Evolutionary conservation across 2,888 invertebrate species (phyloP).

Genomic region (Dryobota labecula): DNA sequence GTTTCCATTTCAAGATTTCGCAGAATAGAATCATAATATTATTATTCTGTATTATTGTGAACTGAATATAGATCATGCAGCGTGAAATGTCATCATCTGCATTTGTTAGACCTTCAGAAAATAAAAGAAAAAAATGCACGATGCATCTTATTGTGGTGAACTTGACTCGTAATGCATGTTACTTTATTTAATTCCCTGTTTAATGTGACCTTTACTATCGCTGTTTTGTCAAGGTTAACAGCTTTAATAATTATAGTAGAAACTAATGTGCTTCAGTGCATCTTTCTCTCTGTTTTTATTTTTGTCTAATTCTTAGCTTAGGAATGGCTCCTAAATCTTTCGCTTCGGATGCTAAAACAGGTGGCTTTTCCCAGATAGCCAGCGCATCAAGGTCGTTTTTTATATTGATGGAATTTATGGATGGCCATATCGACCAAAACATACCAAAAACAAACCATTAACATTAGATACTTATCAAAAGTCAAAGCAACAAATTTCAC

Average conservation of each 20-base stretch:
- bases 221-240: slow-evolving; percentile 22
- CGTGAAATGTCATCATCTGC: slow-evolving; percentile 35
- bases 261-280: neutral
- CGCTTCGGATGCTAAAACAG: neutral
- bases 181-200: slow-evolving; percentile 34
- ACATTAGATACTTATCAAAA: slow-evolving; percentile 47
- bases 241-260: neutral
- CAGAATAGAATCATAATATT: neutral
- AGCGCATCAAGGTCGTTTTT: slow-evolving; percentile 30
- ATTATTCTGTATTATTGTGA: neutral
- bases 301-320: no score
- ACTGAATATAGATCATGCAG: neutral
- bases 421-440: slow-evolving; percentile 30
- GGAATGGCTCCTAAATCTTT: neutral
- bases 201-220: slow-evolving; percentile 24
- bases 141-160: slow-evolving; percentile 44
- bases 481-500: slow-evolving; percentile 60
- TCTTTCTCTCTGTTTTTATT: neutral
- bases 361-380: neutral
- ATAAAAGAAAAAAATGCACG: slow-evolving; percentile 27
- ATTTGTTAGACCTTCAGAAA: slow-evolving; percentile 23
- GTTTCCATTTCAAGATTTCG: neutral
- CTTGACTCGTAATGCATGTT: slow-evolving; percentile 44
- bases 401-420: slow-evolving; percentile 6
- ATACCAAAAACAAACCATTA: slow-evolving; percentile 32